These are phyloP conservation scores for Pachliopta kotzebuea DNA, from an alignment of 2,888 invertebrate genomes.

Conservation along the genomic window DNA sequence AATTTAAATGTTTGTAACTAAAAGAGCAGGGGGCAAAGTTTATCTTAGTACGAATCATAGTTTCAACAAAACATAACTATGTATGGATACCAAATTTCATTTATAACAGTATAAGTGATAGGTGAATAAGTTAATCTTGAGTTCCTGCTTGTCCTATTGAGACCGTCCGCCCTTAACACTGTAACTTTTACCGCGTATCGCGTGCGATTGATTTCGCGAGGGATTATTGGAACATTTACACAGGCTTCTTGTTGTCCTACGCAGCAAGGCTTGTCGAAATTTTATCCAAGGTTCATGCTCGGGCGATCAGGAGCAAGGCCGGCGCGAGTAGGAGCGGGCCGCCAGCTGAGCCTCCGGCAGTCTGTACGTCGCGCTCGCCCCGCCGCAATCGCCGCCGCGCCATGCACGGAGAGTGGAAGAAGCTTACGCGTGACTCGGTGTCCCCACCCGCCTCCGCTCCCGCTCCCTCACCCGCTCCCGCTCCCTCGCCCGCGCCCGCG, in stretches of 20 bases:
- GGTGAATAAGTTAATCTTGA: neutral
- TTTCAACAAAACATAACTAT: neutral
- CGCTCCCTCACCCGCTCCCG: constrained; percentile 36
- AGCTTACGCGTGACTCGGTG: constrained; percentile 45
- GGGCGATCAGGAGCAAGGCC: constrained; percentile 61
- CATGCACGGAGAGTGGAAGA: constrained; percentile 27
- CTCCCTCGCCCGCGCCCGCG: constrained; percentile 33
- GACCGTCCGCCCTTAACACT: neutral
- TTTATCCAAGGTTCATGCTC: constrained; percentile 58
- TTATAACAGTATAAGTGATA: neutral
- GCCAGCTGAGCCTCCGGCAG: constrained; percentile 35
- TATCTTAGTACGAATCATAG: too few species aligned
- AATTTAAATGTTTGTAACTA: too few species aligned
- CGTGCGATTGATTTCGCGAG: constrained; percentile 31
- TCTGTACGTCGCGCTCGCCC: constrained; percentile 58
- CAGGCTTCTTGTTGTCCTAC: constrained; percentile 40
- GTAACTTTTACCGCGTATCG: neutral
- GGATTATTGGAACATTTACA: constrained; percentile 30
- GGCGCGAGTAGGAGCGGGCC: constrained; percentile 36
- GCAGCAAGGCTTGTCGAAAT: constrained; percentile 49
- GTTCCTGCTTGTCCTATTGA: neutral
- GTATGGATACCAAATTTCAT: neutral
- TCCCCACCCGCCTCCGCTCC: constrained; percentile 39
- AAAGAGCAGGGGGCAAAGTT: too few species aligned
- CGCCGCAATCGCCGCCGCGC: constrained; percentile 34